These are phyloP conservation scores for Metallyticus violacea DNA, from an alignment of 2,888 invertebrate genomes.

Conservation along the genomic window DNA sequence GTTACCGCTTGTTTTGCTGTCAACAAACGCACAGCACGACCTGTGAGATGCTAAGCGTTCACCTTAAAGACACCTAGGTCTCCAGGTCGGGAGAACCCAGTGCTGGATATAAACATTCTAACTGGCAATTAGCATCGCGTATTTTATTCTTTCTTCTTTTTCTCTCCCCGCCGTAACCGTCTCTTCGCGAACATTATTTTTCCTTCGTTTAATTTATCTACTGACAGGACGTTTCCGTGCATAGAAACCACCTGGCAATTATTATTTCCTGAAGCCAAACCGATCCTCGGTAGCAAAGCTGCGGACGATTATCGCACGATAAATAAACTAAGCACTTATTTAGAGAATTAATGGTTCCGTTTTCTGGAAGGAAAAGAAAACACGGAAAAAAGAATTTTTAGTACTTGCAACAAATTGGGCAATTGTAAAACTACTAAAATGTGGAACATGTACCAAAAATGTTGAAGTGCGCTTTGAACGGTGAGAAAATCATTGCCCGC, in stretches of 20 bases:
- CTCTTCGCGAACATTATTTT: background rate
- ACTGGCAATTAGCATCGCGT: background rate
- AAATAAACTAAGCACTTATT: background rate
- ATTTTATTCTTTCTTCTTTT: background rate
- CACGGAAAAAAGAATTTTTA: too few relatives aligned
- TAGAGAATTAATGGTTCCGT: background rate
- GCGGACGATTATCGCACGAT: background rate
- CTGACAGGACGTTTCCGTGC: background rate
- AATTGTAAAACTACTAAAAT: too few relatives aligned
- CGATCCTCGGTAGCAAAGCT: background rate
- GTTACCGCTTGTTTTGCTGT: background rate
- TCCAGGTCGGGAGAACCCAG: background rate
- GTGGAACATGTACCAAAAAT: too few relatives aligned
- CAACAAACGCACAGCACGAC: background rate
- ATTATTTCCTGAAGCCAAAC: background rate
- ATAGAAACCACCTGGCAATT: background rate
- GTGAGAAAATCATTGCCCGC: too few relatives aligned
- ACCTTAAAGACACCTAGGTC: background rate
- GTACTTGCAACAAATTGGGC: too few relatives aligned
- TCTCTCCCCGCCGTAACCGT: too few relatives aligned
- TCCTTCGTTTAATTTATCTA: background rate
- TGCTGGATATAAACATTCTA: background rate
- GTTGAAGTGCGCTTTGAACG: too few relatives aligned
- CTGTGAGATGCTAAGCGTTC: background rate
- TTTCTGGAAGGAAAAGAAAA: background rate